Base-by-base conservation (phyloP, 2,888 invertebrate genomes). In the Cataglyphis cursor region DNA sequence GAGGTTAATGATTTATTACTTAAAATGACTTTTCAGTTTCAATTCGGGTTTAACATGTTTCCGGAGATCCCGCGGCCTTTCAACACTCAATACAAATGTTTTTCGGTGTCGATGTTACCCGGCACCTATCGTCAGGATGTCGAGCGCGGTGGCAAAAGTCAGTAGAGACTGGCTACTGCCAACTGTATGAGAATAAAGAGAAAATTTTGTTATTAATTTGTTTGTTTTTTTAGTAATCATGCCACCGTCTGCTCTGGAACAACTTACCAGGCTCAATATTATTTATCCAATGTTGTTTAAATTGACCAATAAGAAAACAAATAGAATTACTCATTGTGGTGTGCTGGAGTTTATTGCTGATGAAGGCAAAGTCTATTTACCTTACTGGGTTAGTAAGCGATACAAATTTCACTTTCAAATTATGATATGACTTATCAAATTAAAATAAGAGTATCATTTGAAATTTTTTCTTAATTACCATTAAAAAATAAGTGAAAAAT, bases 231-330 rank as follows among this genome's bases (percentile, higher is more conserved):
- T 95, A 99, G 99, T 99, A 92, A 99, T 99, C 62, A 99, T 99
- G 98, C 99, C 99, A 10, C 99, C 99, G 0, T 99, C 99, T 61
- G 99, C 99, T 0, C 95, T 99, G 90, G 99, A 99, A 93, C 97
- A 97, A 88, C 96, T 99, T 9, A 99, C 99, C 4, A 96, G 99
- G 84, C 95, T 99, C 31, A 99, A 99, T 95, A 99, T 99, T 86
- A 98, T 98, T 93, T 99, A 99, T 94, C 99, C 99, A 0, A 99
- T 99, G 99, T 96, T 99, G 83, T 99, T 99, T 95, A 99, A 99
- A 94, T 95, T 99, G 51, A 98, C 97, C 38, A 99, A 99, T 94
- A 97, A 97, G 90, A 97, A 97, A 92, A 97, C 97, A 8, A 97
- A 97, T 88, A 96, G 99, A 85, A 96, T 97, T 44, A 99, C 99